Evolutionary conservation across 2,113 vertebrate species (phyloP).

Genomic region (Phoxinus phoxinus): DNA sequence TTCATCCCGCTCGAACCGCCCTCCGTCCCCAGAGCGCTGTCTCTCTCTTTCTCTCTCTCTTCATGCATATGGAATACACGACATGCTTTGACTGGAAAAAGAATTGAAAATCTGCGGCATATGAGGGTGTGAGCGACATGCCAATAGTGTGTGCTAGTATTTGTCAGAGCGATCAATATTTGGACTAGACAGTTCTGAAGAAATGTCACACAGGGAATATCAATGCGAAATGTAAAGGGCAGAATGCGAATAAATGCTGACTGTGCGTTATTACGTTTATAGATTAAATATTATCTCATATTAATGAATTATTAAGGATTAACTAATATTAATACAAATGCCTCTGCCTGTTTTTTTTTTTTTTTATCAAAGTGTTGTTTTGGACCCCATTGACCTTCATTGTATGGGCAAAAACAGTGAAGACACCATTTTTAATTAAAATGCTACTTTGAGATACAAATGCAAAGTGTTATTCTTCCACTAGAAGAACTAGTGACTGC

Average conservation of each 20-base stretch:
- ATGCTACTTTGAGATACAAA: neutral
- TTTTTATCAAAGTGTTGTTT: neutral
- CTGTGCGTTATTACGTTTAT: neutral
- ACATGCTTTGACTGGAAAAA: constrained; percentile 56
- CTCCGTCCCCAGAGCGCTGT: constrained; percentile 55
- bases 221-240: neutral
- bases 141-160: constrained; percentile 11
- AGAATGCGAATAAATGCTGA: neutral
- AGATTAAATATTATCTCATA: too few species aligned
- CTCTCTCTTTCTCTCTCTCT: constrained; percentile 52
- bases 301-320: too few species aligned
- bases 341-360: too few species aligned
- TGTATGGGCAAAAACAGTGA: neutral
- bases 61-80: constrained; percentile 77
- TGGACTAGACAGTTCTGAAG: neutral
- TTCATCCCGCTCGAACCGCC: constrained; percentile 68
- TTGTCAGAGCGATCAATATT: neutral
- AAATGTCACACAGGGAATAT: neutral
- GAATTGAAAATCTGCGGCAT: constrained; percentile 75
- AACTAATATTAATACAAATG: too few species aligned
- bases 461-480: neutral
- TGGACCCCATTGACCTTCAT: neutral
- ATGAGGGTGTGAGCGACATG: constrained; percentile 5
- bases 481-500: neutral
- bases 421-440: neutral